Percentiles rank a stretch among this genome's conserved stretches.
These are phyloP conservation scores for Etheostoma perlongum DNA, from an alignment of 2,797 vertebrate genomes.

Conservation along the genomic window DNA sequence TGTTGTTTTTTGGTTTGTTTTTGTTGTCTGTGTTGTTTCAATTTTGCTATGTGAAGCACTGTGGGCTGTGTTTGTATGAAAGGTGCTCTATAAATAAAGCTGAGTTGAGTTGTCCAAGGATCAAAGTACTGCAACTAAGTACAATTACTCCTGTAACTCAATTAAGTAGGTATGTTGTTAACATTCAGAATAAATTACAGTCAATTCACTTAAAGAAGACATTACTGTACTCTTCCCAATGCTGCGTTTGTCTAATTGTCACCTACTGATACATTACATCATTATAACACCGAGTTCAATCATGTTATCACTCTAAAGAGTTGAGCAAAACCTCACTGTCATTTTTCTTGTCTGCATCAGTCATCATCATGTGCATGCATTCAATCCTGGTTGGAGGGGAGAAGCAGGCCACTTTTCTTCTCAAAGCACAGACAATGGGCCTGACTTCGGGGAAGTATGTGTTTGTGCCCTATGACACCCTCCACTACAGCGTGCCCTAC, in stretches of 20 bases:
- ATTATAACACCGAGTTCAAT: not conserved
- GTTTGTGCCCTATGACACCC: slow-evolving; percentile 92
- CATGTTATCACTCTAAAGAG: not conserved
- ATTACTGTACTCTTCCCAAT: not conserved
- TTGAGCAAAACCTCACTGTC: not conserved
- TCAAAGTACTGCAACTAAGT: not conserved
- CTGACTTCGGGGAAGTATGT: slow-evolving; percentile 91
- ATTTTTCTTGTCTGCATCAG: slow-evolving; percentile 76
- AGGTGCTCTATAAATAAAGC: no score
- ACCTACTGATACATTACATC: not conserved
- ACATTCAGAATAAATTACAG: not conserved
- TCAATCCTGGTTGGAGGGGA: slow-evolving; percentile 90
- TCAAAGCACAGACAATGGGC: slow-evolving; percentile 90
- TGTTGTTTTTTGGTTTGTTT: no score
- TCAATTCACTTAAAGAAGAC: not conserved
- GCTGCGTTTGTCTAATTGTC: not conserved
- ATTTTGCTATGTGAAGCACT: no score
- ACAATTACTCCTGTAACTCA: not conserved
- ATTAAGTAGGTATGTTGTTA: not conserved
- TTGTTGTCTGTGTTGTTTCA: no score
- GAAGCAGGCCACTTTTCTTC: slow-evolving; percentile 88
- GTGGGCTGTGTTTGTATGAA: no score
- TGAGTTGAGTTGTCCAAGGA: not conserved
- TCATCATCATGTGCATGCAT: slow-evolving; percentile 96
- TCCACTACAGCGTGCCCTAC: slow-evolving; percentile 93